These are phyloP conservation scores for Oceanodroma tethys DNA, from an alignment of 2,113 vertebrate genomes.

Conservation along the genomic window DNA sequence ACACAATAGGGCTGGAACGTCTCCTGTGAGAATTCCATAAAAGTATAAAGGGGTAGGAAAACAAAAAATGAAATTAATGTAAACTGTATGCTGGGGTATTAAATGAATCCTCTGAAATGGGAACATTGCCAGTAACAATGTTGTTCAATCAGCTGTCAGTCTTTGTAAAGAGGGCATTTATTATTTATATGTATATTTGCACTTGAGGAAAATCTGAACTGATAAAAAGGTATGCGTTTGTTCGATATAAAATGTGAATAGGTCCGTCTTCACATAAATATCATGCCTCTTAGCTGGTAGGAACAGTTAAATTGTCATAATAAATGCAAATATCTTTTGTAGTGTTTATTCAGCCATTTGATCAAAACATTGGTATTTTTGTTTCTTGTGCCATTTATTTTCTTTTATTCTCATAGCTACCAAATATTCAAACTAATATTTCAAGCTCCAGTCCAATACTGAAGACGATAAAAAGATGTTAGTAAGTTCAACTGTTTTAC, in stretches of 20 bases:
- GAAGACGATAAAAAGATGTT: background rate
- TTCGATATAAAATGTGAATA: background rate
- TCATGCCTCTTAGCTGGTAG: background rate
- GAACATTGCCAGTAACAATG: slow-evolving; percentile 30
- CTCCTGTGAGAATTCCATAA: slow-evolving; percentile 59
- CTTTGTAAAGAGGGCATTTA: slow-evolving; percentile 7
- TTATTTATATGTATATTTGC: slow-evolving; percentile 10
- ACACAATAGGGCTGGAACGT: slow-evolving; percentile 38
- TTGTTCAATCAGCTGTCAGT: slow-evolving; percentile 29
- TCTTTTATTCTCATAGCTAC: background rate
- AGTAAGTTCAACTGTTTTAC: background rate
- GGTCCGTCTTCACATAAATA: background rate
- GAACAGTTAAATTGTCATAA: background rate
- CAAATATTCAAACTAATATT: background rate
- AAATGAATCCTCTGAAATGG: slow-evolving; percentile 60
- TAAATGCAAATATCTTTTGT: background rate
- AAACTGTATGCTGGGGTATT: slow-evolving; percentile 50
- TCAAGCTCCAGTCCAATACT: background rate
- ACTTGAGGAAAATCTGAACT: slow-evolving; percentile 39
- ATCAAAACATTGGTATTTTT: background rate
- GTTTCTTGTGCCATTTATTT: background rate
- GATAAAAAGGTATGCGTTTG: slow-evolving; percentile 26
- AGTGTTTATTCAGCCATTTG: background rate
- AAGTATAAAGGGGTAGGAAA: slow-evolving; percentile 63
- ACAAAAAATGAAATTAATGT: slow-evolving; percentile 66